Evolutionary conservation across 2,113 vertebrate genomes (phyloP).

Genomic region (Sebastes schlegelii): DNA sequence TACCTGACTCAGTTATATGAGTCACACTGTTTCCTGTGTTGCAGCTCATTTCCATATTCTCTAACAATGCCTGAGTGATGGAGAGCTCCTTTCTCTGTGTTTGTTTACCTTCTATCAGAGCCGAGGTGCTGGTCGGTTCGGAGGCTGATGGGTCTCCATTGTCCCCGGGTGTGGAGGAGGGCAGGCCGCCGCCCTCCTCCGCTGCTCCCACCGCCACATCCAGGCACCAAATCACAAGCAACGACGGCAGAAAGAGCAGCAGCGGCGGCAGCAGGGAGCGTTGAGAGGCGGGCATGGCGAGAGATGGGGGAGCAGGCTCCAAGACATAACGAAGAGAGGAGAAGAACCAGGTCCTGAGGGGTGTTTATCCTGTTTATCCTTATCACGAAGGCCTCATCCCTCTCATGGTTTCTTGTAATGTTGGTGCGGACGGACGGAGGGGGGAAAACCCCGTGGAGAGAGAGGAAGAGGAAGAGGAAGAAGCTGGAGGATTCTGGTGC

Average conservation of each 20-base stretch:
- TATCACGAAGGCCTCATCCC: slow-evolving; percentile 44
- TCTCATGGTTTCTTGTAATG: neutral
- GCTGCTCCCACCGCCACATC: slow-evolving; percentile 63
- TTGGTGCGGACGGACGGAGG: neutral
- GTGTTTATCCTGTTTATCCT: neutral
- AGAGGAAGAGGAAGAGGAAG: no score
- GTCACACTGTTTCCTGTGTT: slow-evolving; percentile 5
- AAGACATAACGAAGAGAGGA: slow-evolving; percentile 71
- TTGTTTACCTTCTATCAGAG: slow-evolving; percentile 59
- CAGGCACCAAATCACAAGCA: slow-evolving; percentile 67
- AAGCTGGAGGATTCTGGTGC: slow-evolving; percentile 34
- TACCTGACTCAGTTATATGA: slow-evolving; percentile 6
- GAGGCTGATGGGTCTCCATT: slow-evolving; percentile 53
- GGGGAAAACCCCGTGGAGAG: slow-evolving; percentile 11
- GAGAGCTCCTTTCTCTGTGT: neutral
- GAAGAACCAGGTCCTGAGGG: slow-evolving; percentile 4
- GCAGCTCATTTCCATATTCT: slow-evolving; percentile 30
- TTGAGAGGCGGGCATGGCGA: slow-evolving; percentile 70
- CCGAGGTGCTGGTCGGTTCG: slow-evolving; percentile 27
- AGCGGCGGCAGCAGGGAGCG: slow-evolving; percentile 50
- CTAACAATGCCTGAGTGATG: slow-evolving; percentile 27
- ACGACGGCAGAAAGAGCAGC: slow-evolving; percentile 56
- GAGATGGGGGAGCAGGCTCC: slow-evolving; percentile 51
- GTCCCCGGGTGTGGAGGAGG: slow-evolving; percentile 59
- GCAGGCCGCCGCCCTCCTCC: slow-evolving; percentile 71